Conservation (phyloP, 1,140 invertebrate genomes). For the Sycophila sp. region DNA sequence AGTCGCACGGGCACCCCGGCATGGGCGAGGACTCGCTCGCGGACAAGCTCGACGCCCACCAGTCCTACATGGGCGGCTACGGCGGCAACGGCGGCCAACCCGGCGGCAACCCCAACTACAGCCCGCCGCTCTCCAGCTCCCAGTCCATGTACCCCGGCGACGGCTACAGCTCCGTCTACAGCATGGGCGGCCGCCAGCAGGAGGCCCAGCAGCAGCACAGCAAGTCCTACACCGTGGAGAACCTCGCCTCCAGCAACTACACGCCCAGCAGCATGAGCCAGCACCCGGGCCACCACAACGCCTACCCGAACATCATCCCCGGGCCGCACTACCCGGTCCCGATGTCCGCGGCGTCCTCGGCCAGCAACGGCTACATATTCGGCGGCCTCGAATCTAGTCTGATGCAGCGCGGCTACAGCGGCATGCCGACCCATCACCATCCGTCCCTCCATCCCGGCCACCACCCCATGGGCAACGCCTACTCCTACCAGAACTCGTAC, state of each 20-base stretch:
- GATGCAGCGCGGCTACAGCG: slow-evolving; percentile 61
- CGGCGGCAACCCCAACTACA: slow-evolving; percentile 51
- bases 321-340: slow-evolving; percentile 62
- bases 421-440: slow-evolving; percentile 51
- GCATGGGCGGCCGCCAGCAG: slow-evolving; percentile 9
- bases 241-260: slow-evolving; percentile 64
- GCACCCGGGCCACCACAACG: slow-evolving; percentile 53
- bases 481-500: slow-evolving; percentile 60
- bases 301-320: slow-evolving; percentile 59
- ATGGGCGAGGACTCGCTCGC: slow-evolving; percentile 48
- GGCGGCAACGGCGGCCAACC: slow-evolving; percentile 39
- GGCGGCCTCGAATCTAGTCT: slow-evolving; percentile 61
- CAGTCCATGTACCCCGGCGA: slow-evolving; percentile 20
- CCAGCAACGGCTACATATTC: slow-evolving; percentile 61
- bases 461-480: slow-evolving; percentile 55
- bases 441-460: slow-evolving; percentile 58
- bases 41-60: slow-evolving; percentile 54
- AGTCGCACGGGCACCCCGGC: slow-evolving; percentile 46
- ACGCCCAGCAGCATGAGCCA: slow-evolving; percentile 59
- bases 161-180: not conserved
- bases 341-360: slow-evolving; percentile 29
- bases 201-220: slow-evolving; percentile 50
- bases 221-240: slow-evolving; percentile 64
- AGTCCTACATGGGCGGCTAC: slow-evolving; percentile 56
- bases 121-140: slow-evolving; percentile 51